Percentiles rank a stretch among this genome's conserved stretches.
These are phyloP conservation scores for Callionymus lyra DNA, from an alignment of 2,113 vertebrate species.

Conservation along the genomic window DNA sequence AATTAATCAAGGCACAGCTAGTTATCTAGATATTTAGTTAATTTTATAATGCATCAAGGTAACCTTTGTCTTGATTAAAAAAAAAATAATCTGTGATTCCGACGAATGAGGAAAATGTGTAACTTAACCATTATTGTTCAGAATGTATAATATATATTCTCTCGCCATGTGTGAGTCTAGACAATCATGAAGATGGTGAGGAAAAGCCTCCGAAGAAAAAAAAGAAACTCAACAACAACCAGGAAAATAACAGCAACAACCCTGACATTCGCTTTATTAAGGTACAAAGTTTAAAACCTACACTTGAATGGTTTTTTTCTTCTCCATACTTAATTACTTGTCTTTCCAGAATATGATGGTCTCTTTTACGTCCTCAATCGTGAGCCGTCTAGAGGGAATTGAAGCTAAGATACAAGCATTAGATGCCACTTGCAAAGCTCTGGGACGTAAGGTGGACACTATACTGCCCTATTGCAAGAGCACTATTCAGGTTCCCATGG, in stretches of 20 bases:
- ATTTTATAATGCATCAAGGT: too few species aligned
- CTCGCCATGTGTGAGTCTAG: constrained; percentile 56
- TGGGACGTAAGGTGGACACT: constrained; percentile 88
- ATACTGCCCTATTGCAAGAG: constrained; percentile 86
- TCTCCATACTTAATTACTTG: neutral
- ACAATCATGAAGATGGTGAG: constrained; percentile 82
- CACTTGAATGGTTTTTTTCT: neutral
- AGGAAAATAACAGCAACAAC: constrained; percentile 80
- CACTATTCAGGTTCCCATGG: constrained; percentile 95
- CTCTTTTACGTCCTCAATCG: constrained; percentile 88
- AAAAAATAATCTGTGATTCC: too few species aligned
- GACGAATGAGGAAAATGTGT: too few species aligned
- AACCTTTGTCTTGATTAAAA: too few species aligned
- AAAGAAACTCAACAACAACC: constrained; percentile 79
- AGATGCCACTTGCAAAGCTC: constrained; percentile 84
- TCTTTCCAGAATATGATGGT: constrained; percentile 77
- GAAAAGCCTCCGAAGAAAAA: constrained; percentile 81
- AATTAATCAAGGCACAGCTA: too few species aligned
- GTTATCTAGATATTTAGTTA: too few species aligned
- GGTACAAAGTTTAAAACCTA: constrained; percentile 52
- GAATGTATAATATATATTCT: too few species aligned
- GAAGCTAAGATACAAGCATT: constrained; percentile 88
- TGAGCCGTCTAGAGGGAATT: constrained; percentile 87
- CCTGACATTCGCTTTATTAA: constrained; percentile 87
- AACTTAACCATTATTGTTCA: too few species aligned